Conservation (phyloP, 2,888 invertebrate species). For the Argyresthia goedartella region DNA sequence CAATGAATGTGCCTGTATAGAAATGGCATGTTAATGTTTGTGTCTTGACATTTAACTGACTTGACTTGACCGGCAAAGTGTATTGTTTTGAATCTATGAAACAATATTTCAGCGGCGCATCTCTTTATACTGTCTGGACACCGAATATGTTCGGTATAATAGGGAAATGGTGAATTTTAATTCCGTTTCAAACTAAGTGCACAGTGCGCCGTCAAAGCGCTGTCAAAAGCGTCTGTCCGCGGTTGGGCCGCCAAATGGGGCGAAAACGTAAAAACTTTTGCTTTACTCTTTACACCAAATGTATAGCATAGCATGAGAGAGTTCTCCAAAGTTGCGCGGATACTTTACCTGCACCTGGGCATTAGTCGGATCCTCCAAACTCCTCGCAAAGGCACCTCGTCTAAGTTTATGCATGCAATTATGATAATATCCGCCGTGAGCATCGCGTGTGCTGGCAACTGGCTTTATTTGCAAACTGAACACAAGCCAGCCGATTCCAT, state of each 20-base stretch:
- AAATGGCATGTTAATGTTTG: too few relatives aligned
- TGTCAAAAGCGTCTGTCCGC: conserved; percentile 58
- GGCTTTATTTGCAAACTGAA: conserved; percentile 26
- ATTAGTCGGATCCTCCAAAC: conserved; percentile 30
- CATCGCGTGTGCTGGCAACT: conserved; percentile 13
- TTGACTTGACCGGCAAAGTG: conserved; percentile 26
- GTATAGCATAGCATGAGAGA: conserved; percentile 50
- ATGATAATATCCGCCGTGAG: conserved; percentile 8
- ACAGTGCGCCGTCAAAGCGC: conserved; percentile 53
- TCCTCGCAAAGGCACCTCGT: conserved; percentile 14
- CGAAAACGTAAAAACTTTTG: conserved; percentile 64
- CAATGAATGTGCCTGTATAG: too few relatives aligned
- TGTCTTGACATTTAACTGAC: conserved; percentile 38
- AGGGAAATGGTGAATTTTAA: conserved; percentile 55
- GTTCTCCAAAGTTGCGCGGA: conserved; percentile 57
- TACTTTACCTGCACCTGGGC: conserved; percentile 53
- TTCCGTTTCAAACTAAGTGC: conserved; percentile 29
- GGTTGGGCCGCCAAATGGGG: conserved; percentile 49
- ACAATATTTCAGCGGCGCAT: neutral
- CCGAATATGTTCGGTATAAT: conserved; percentile 27
- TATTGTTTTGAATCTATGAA: neutral
- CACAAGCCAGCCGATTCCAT: conserved; percentile 24
- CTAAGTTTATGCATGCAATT: conserved; percentile 10
- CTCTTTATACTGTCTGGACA: neutral
- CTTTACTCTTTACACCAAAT: conserved; percentile 55